Evolutionary conservation across 2,797 vertebrate species (phyloP).

Genomic region (Uromys caudimaculatus): DNA sequence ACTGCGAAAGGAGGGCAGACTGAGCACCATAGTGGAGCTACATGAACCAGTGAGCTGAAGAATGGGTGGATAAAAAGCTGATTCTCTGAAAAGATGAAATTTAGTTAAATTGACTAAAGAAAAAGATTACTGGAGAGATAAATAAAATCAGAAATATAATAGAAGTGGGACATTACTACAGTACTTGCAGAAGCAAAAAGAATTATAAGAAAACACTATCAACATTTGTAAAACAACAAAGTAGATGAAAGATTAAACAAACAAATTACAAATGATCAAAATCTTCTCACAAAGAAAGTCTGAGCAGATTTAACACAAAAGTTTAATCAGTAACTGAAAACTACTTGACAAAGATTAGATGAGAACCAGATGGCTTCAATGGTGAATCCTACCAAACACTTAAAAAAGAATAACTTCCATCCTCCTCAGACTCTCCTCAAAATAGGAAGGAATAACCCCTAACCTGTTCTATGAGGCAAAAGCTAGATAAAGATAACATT

Average conservation of each 20-base stretch:
- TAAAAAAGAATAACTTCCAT: neutral
- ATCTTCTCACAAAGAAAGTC: neutral
- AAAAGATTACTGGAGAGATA: neutral
- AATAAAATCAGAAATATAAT: constrained; percentile 50
- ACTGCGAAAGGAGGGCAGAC: neutral
- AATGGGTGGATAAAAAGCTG: neutral
- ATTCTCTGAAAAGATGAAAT: constrained; percentile 24
- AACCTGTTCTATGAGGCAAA: neutral
- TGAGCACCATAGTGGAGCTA: neutral
- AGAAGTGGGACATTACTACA: neutral
- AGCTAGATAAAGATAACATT: neutral
- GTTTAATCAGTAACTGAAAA: constrained; percentile 20
- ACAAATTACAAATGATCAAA: constrained; percentile 29
- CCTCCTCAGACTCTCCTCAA: neutral
- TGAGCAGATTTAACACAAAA: constrained; percentile 28
- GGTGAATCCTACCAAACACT: constrained; percentile 42
- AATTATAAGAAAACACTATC: neutral
- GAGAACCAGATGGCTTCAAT: neutral
- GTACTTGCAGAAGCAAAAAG: constrained; percentile 36
- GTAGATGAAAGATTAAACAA: neutral
- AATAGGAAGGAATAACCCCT: neutral
- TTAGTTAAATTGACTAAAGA: neutral
- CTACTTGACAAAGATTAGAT: neutral
- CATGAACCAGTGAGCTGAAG: neutral
- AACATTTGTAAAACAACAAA: constrained; percentile 1